A percentile compares a stretch with the other conserved stretches of the same genome.
phyloP scores from a whole-genome alignment of 2,113 vertebrate species.

The Hippopotamus amphibius region DNA sequence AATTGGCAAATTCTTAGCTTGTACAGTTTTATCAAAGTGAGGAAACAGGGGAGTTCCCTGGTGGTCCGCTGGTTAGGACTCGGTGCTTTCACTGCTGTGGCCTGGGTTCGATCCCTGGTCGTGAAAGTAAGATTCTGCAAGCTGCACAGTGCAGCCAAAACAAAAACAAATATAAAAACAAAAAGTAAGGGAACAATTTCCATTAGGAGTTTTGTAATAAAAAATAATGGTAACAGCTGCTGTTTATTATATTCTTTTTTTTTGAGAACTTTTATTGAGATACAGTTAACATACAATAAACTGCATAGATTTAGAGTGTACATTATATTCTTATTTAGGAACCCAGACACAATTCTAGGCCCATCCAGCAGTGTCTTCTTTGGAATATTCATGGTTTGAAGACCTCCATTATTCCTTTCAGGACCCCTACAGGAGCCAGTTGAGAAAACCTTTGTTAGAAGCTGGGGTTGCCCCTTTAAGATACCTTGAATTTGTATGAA shows the following conservation, averaged over 20 bases:
- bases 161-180: too few species aligned
- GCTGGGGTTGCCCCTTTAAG: not conserved
- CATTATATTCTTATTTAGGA: not conserved
- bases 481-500: not conserved
- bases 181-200: constrained; percentile 7
- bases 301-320: too few species aligned
- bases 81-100: not conserved
- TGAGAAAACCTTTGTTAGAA: not conserved
- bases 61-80: not conserved
- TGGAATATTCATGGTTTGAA: not conserved
- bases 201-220: constrained; percentile 32
- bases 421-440: not conserved
- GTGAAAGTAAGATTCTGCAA: not conserved
- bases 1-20: constrained; percentile 48
- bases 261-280: too few species aligned
- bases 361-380: not conserved
- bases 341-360: not conserved
- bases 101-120: not conserved
- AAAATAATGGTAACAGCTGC: not conserved
- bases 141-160: not conserved
- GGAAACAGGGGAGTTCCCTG: not conserved
- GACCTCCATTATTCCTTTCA: not conserved
- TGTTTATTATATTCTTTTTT: not conserved
- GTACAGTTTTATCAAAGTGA: constrained; percentile 1
- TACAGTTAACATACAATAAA: too few species aligned